These are phyloP conservation scores for Alauda arvensis DNA, from an alignment of 2,797 vertebrate species.

Conservation along the genomic window DNA sequence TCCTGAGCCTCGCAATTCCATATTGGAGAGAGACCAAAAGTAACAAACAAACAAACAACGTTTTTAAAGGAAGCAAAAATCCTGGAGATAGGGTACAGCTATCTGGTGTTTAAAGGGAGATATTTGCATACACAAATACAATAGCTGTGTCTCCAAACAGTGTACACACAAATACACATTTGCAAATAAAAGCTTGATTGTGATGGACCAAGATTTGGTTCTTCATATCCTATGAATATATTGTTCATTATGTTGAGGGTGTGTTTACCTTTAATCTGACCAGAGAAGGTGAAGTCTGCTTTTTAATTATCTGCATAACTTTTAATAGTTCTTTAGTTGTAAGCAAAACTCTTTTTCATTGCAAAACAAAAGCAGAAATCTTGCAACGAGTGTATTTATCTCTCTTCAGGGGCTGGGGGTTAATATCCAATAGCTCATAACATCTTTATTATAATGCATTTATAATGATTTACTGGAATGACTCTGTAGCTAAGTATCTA, in stretches of 20 bases:
- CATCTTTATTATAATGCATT: constrained; percentile 81
- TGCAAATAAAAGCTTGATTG: not conserved
- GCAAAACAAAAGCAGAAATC: constrained; percentile 64
- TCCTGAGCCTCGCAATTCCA: not conserved
- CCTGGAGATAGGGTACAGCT: not conserved
- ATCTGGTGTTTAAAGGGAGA: not conserved
- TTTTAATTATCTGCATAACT: constrained; percentile 55
- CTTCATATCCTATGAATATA: not conserved
- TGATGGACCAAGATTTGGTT: not conserved
- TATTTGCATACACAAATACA: not conserved
- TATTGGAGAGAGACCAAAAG: not conserved
- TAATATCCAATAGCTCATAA: constrained; percentile 78
- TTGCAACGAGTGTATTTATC: constrained; percentile 65
- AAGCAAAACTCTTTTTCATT: constrained; percentile 48
- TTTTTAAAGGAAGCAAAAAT: not conserved
- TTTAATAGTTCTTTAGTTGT: constrained; percentile 64
- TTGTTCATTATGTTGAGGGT: constrained; percentile 21
- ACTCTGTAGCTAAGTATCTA: constrained; percentile 75
- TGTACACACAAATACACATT: not conserved
- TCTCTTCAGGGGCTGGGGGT: constrained; percentile 73
- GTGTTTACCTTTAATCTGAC: constrained; percentile 52
- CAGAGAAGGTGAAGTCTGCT: constrained; percentile 39
- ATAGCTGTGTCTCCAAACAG: not conserved
- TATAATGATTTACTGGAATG: constrained; percentile 81
- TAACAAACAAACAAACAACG: not conserved